phyloP scores from a whole-genome alignment of 1,140 invertebrate genomes.

The Mamestra configurata region DNA sequence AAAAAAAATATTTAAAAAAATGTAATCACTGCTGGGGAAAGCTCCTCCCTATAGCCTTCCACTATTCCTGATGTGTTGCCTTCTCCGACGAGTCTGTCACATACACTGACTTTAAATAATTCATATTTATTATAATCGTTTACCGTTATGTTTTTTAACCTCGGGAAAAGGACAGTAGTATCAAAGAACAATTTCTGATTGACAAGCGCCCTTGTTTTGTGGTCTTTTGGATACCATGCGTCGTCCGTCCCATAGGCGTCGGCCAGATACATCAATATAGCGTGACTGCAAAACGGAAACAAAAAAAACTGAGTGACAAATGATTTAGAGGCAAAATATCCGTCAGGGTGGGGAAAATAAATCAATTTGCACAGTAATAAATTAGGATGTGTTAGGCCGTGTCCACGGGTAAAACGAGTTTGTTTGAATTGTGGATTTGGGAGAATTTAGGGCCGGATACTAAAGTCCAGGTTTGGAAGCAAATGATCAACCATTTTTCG shows the following conservation, averaged over 20 bases:
- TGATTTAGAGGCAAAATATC: constrained; percentile 22
- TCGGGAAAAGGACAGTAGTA: constrained; percentile 89
- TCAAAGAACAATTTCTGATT: constrained; percentile 92
- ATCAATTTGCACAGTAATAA: constrained; percentile 15
- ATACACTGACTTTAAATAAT: too few species aligned
- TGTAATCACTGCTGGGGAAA: too few species aligned
- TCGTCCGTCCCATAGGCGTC: constrained; percentile 90
- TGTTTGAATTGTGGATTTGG: constrained; percentile 26
- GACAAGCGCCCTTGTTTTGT: constrained; percentile 89
- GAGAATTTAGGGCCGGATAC: not conserved
- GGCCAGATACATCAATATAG: constrained; percentile 91
- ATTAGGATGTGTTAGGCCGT: constrained; percentile 10
- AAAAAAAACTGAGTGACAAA: constrained; percentile 5
- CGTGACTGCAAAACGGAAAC: constrained; percentile 86
- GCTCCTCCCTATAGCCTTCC: too few species aligned
- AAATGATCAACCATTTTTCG: not conserved
- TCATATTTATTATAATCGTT: not conserved
- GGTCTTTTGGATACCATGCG: constrained; percentile 90
- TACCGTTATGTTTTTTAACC: constrained; percentile 78
- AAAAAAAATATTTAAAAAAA: too few species aligned
- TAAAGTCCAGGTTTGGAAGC: not conserved
- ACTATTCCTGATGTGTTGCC: too few species aligned
- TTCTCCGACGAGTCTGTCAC: too few species aligned
- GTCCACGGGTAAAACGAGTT: not conserved
- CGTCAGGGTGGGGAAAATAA: not conserved